phyloP scores from a whole-genome alignment of 2,888 invertebrate species.

The Drosophila conformis region DNA sequence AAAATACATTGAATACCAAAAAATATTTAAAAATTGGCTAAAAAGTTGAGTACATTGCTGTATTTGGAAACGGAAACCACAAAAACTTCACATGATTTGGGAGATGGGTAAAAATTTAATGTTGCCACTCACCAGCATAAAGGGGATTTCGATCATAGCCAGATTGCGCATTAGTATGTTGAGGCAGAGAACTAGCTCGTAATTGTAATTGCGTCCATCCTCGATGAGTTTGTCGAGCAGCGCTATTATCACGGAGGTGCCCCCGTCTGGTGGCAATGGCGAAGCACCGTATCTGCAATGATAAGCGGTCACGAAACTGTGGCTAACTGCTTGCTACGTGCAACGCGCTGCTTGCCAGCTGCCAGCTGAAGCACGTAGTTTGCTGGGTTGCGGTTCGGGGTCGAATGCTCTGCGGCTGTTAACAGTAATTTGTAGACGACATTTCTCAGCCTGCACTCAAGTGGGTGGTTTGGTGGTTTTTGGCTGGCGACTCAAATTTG shows the following conservation, averaged over 20 bases:
- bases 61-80: background rate
- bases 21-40: background rate
- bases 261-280: conserved; percentile 87
- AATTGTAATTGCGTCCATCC: conserved; percentile 88
- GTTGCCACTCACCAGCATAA: conserved; percentile 75
- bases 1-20: background rate
- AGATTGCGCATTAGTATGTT: conserved; percentile 89
- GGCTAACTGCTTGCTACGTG: conserved; percentile 60
- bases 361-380: conserved; percentile 62
- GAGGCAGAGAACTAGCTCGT: conserved; percentile 89
- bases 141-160: conserved; percentile 87
- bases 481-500: background rate
- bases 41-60: background rate
- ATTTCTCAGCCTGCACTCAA: conserved; percentile 37
- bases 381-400: conserved; percentile 67
- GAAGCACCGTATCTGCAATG: conserved; percentile 88
- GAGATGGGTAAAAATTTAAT: background rate
- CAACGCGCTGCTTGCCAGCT: conserved; percentile 34
- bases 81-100: background rate
- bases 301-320: conserved; percentile 51
- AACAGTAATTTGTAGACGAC: conserved; percentile 64
- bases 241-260: conserved; percentile 88
- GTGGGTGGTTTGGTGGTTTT: conserved; percentile 13
- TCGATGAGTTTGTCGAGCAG: conserved; percentile 89
- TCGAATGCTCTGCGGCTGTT: conserved; percentile 59